phyloP scores from a whole-genome alignment of 2,797 vertebrate species.

The Dendrocincla fuliginosa region DNA sequence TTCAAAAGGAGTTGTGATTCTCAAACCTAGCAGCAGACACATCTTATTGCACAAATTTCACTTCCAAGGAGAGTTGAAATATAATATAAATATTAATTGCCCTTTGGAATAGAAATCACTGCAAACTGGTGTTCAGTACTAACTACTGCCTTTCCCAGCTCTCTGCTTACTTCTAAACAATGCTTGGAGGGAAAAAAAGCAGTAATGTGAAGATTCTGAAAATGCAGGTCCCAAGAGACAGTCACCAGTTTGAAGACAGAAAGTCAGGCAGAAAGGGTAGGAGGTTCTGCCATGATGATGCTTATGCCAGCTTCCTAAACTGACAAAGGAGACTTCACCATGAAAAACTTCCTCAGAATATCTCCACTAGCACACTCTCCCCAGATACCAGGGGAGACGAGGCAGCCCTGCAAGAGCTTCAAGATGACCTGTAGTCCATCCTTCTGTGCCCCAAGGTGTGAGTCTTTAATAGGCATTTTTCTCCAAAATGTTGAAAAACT shows the following conservation, averaged over 20 bases:
- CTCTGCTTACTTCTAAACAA: not conserved
- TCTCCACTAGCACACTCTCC: not conserved
- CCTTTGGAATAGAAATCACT: not conserved
- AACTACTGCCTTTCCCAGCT: not conserved
- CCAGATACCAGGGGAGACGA: not conserved
- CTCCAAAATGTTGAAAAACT: not conserved
- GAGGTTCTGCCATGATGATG: not conserved
- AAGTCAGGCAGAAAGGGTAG: not conserved
- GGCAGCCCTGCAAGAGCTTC: not conserved
- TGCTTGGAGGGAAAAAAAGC: not conserved
- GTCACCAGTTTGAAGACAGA: not conserved
- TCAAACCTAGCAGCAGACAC: not conserved
- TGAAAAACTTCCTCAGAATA: not conserved
- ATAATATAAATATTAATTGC: not conserved
- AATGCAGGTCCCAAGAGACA: not conserved
- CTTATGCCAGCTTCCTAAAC: not conserved
- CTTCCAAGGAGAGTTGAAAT: not conserved
- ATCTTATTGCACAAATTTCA: not conserved
- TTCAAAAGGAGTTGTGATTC: not conserved
- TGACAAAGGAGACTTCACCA: not conserved
- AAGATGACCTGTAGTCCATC: not conserved
- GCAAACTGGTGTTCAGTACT: not conserved
- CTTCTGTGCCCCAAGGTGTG: not conserved
- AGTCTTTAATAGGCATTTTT: not conserved
- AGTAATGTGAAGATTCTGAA: not conserved